Percentiles rank a stretch among this genome's conserved stretches.
Conservation (phyloP, 2,113 vertebrate genomes). For the Bufo bufo region DNA sequence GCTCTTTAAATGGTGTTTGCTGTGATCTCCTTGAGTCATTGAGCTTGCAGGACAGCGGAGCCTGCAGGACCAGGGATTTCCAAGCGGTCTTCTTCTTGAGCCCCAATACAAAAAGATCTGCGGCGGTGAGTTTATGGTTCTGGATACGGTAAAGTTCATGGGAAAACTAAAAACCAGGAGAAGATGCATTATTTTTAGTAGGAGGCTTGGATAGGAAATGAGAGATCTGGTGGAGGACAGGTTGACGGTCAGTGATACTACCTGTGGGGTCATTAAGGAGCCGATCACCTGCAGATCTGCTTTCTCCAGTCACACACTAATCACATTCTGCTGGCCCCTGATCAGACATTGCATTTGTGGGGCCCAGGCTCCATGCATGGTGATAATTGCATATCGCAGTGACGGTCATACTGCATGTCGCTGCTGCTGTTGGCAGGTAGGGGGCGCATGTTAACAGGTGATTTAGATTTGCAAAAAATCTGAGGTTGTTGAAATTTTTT, state of each 20-base stretch:
- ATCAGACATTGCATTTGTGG: neutral
- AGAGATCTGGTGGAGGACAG: too few relatives aligned
- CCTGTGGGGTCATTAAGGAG: neutral
- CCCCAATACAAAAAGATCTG: neutral
- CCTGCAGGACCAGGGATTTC: neutral
- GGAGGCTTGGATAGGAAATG: too few relatives aligned
- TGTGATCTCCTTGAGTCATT: neutral
- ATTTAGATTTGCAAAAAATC: too few relatives aligned
- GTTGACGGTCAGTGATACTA: neutral
- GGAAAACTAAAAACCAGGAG: too few relatives aligned
- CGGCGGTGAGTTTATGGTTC: neutral
- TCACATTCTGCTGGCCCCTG: neutral
- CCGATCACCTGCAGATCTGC: neutral
- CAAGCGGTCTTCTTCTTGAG: neutral
- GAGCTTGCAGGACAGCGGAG: neutral
- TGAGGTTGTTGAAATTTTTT: too few relatives aligned
- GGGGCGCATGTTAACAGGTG: too few relatives aligned
- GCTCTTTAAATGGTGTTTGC: constrained; percentile 27
- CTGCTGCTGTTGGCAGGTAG: too few relatives aligned
- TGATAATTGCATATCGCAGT: too few relatives aligned
- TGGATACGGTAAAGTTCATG: neutral
- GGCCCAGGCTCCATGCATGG: neutral
- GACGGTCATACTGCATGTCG: too few relatives aligned
- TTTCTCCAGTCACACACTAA: neutral
- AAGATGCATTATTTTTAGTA: too few relatives aligned